Base-by-base conservation (phyloP, 2,797 vertebrate genomes). In the Anas capensis region DNA sequence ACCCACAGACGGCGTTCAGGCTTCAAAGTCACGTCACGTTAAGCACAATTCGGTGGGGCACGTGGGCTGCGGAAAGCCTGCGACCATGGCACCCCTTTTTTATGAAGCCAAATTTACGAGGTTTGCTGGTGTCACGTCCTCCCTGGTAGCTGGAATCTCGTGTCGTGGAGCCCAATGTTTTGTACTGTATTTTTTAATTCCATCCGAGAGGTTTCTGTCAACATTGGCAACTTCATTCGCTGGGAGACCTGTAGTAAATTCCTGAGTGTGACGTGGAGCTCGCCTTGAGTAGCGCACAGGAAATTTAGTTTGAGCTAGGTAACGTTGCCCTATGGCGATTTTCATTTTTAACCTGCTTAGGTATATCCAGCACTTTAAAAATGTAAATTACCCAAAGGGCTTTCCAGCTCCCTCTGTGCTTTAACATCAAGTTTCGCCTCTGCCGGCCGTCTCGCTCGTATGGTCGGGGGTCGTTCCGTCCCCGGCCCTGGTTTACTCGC, bases 31-130 rank as follows among this genome's bases (percentile, higher is more conserved):
- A 27, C 44, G 24, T 90, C 92, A 66, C 33, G 61, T 90, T 90
- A 98, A 98, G 98, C 98, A 97, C 97, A 98, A 97, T 88, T 78
- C 24, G 26, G 31, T 73, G 88, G 80, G 89, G 91, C 75, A 86
- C 68, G 14, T 14, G 31, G 95, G 82, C 92, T 85, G 86, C 97
- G 77, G 94, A 89, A 73, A 83, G 93, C 88, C 85, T 42, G 83
- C 48, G 49, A 20, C 91, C 53, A 5, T 53, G 26, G 54, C 94
- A 18, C 58, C 81, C 85, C 8, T 7, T 85, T 44, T 84, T 69
- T 64, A 23, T 36, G 71, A 82, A 95, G 73, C 91, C 94, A 82
- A 29, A 70, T 33, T 68, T 69, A 1, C 84, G 58, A 46, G 62
- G 56, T 86, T 72, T 86, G 81, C 92, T 70, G 94, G 71, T 84